A percentile compares a stretch with the other conserved stretches of the same genome.
phyloP scores from a whole-genome alignment of 2,113 vertebrate genomes.

The Pituophis catenifer region DNA sequence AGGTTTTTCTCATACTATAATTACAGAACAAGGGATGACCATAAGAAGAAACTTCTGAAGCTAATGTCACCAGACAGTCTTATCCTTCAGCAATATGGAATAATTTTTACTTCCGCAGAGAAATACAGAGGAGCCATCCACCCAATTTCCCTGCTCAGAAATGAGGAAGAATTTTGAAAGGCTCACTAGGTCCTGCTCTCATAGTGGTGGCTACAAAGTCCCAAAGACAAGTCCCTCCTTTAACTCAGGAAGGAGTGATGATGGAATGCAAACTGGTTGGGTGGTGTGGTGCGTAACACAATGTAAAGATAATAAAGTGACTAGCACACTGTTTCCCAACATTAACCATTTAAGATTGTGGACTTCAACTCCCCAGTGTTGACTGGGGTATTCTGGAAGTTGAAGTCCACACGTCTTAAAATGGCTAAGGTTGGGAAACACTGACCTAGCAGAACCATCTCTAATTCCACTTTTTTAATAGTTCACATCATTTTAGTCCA shows the following conservation, averaged over 20 bases:
- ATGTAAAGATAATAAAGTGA: background rate
- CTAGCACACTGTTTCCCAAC: too few species aligned
- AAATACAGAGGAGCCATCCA: background rate
- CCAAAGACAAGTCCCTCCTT: background rate
- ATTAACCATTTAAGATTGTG: too few species aligned
- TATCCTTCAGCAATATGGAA: background rate
- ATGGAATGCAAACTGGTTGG: background rate
- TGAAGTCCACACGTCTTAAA: too few species aligned
- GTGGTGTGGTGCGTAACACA: background rate
- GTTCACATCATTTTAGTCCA: constrained; percentile 10
- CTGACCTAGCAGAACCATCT: background rate
- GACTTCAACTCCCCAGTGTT: too few species aligned
- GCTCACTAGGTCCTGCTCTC: background rate
- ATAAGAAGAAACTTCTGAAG: background rate
- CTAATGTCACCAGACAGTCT: background rate
- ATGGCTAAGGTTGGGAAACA: too few species aligned
- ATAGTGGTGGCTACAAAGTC: background rate
- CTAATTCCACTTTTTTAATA: background rate
- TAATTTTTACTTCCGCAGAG: background rate
- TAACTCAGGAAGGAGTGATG: background rate
- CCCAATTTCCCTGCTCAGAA: background rate
- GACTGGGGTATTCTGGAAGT: too few species aligned
- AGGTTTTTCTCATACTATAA: background rate
- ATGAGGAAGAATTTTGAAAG: background rate
- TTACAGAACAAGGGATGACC: background rate